Evolutionary conservation across 2,797 vertebrate genomes (phyloP).

Genomic region (Platyrinchus mystaceus): DNA sequence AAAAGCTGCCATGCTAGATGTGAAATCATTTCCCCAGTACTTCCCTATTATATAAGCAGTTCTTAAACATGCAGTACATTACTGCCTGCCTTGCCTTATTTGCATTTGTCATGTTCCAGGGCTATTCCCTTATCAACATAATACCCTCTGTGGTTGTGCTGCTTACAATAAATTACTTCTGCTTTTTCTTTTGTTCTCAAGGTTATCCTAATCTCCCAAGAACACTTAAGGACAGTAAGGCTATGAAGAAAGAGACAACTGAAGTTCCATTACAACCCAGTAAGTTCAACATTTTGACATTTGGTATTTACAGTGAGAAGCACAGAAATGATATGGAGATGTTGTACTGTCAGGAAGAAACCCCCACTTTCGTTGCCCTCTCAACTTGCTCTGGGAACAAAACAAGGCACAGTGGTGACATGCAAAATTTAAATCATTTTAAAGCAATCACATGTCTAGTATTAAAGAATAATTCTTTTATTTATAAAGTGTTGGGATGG

Average conservation of each 20-base stretch:
- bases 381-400: neutral
- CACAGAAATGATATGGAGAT: neutral
- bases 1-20: neutral
- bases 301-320: neutral
- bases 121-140: slow-evolving; percentile 49
- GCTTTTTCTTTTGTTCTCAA: slow-evolving; percentile 54
- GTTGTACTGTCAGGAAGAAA: neutral
- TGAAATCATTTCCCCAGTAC: neutral
- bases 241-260: neutral
- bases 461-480: neutral
- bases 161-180: slow-evolving; percentile 33
- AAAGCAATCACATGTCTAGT: neutral
- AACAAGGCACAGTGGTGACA: neutral
- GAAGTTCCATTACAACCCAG: neutral
- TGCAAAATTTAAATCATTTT: neutral
- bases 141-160: neutral
- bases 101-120: slow-evolving; percentile 32
- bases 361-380: neutral
- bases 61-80: slow-evolving; percentile 19
- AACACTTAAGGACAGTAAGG: neutral
- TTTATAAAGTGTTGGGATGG: neutral
- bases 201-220: slow-evolving; percentile 25
- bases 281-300: neutral
- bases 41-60: slow-evolving; percentile 32
- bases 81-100: slow-evolving; percentile 11